These are phyloP conservation scores for Aphodius granarius DNA, from an alignment of 2,888 invertebrate genomes.

Conservation along the genomic window DNA sequence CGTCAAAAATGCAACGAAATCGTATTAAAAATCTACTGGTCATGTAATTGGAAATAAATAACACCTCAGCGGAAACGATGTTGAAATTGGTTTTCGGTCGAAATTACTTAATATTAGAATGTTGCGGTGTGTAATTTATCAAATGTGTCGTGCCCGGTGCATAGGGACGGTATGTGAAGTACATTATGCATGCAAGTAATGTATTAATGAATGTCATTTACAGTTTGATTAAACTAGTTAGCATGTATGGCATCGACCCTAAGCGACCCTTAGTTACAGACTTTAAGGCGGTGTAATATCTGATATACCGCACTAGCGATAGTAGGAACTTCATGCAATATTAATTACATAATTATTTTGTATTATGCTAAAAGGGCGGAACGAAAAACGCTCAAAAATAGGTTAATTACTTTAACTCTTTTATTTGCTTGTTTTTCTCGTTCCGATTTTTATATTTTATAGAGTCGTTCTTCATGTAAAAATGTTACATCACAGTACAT, in stretches of 20 bases:
- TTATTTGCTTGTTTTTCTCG: no score
- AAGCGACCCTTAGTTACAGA: neutral
- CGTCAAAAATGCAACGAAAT: neutral
- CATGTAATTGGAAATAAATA: neutral
- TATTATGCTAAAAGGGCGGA: neutral
- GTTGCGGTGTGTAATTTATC: neutral
- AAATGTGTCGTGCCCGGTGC: neutral
- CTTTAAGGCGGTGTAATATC: neutral
- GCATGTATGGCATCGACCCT: conserved; percentile 4
- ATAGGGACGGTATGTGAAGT: neutral
- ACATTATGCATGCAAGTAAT: conserved; percentile 2
- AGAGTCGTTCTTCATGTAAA: no score
- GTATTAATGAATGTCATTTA: conserved; percentile 7
- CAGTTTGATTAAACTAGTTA: conserved; percentile 14
- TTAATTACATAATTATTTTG: neutral
- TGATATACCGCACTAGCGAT: neutral
- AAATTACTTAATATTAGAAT: neutral
- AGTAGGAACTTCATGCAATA: neutral
- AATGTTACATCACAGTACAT: no score
- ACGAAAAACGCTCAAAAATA: neutral
- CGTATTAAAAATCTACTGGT: neutral
- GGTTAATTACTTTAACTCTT: neutral
- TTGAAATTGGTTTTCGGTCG: neutral
- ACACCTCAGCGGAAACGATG: neutral
- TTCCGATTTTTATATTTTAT: no score